A percentile compares a stretch with the other conserved stretches of the same genome.
Evolutionary conservation across 2,888 invertebrate genomes (phyloP).

Genomic region (Linnaemya tessellans): DNA sequence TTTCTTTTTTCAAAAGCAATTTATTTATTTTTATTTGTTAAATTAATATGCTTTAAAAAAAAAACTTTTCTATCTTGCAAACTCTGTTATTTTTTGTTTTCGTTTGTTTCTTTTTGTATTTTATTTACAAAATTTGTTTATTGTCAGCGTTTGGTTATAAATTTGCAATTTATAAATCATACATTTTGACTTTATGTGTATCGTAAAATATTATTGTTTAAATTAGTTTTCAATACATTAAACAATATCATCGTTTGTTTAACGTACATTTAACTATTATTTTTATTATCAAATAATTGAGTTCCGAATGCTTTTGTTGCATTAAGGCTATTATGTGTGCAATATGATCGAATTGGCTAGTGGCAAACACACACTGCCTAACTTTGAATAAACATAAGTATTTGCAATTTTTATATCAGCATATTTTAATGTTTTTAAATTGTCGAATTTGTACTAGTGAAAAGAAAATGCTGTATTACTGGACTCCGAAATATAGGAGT

Average conservation of each 20-base stretch:
- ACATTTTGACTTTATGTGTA: conserved; percentile 38
- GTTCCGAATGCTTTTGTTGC: conserved; percentile 50
- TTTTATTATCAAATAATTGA: conserved; percentile 65
- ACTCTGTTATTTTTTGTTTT: conserved; percentile 3
- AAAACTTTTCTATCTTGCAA: conserved; percentile 22
- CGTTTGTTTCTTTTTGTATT: conserved; percentile 15
- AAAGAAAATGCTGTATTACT: no score
- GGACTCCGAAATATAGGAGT: no score
- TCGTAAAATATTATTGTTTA: conserved; percentile 64
- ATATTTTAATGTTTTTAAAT: not conserved
- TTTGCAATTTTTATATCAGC: conserved; percentile 5
- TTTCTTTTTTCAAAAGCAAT: conserved; percentile 28
- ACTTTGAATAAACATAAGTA: conserved; percentile 4
- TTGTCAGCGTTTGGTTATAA: conserved; percentile 58
- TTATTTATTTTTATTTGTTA: conserved; percentile 27
- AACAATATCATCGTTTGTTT: conserved; percentile 62
- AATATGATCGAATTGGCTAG: conserved; percentile 1
- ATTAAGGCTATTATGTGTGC: not conserved
- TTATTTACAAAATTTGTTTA: conserved; percentile 49
- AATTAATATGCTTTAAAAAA: conserved; percentile 43
- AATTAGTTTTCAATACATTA: conserved; percentile 68
- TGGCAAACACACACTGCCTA: conserved; percentile 8
- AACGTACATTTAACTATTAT: conserved; percentile 47
- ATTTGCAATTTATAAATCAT: conserved; percentile 65
- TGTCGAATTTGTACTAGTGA: no score